Evolutionary conservation across 2,888 invertebrate species (phyloP), one percentile per base, ranked within the genome.

Genomic region (Cheilosia vulpina): DNA sequence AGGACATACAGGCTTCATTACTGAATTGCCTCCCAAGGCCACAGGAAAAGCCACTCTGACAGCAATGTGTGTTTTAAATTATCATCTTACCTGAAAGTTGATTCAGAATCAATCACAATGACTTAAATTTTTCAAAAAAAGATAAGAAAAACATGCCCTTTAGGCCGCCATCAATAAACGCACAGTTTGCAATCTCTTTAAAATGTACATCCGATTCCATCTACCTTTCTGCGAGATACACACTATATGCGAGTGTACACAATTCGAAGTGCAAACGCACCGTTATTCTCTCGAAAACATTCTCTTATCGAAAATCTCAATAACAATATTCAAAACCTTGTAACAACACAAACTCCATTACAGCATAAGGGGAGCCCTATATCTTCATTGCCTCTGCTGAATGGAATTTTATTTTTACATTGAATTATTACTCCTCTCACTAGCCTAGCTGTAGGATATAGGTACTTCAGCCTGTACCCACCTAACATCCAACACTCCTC

Each of bases 391-490:
- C 62, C 58, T 47, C 52, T 45, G 62, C 65, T 58, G 38, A 71
- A 60, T 71, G 69, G 57, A 78, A 73, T 84, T 79, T 63, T 66
- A 69, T 69, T 75, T 84, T 76, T 66, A 66, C 84, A 75, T 71
- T 79, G 79, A 79, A 79, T 83, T 83, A 83, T 84, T 66, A 69
- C 60, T 63, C 53, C 53, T 50, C 58, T 47, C 62, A 62, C 58
- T 83, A 58, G 62, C 55, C 77, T 78, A 38, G 19, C 45, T 57
- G 43, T 41, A 58, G 57, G 72, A 62, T 63, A 41, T 45, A 47
- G 9, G 24, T 66, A 68, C 34, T 27, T n/a, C 31, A 45, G 7
- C 50, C 24, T 38, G 4, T 38, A 38, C 38, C 38, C 4, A 38
- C 27, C 27, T 3, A 34, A 11, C 34, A 11, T 13, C 65, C 63